phyloP scores from a whole-genome alignment of 2,113 vertebrate genomes.

The Tiliqua scincoides region DNA sequence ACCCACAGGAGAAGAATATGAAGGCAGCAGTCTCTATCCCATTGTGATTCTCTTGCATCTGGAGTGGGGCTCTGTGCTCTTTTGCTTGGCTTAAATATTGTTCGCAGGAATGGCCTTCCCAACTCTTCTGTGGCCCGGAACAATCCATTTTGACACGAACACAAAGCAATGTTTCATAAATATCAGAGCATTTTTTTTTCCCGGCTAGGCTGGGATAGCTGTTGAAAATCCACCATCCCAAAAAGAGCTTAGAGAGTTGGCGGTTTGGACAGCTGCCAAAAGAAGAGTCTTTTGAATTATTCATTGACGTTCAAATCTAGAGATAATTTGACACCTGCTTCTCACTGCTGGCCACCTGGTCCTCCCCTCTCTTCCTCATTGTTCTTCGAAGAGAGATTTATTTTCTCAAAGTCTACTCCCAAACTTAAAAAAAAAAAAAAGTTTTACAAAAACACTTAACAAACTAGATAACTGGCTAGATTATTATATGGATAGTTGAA shows the following conservation, averaged over 20 bases:
- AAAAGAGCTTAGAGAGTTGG: conserved; percentile 21
- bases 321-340: conserved; percentile 31
- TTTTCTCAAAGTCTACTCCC: conserved; percentile 31
- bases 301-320: conserved; percentile 17
- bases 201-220: neutral
- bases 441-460: neutral
- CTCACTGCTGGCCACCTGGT: neutral
- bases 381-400: conserved; percentile 10
- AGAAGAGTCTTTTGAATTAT: conserved; percentile 32
- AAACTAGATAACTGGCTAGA: conserved; percentile 2
- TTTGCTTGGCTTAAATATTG: neutral
- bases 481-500: neutral
- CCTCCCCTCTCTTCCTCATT: fast-evolving
- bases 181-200: conserved; percentile 35
- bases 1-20: neutral
- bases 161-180: conserved; percentile 11
- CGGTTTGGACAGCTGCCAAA: conserved; percentile 25
- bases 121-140: neutral
- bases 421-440: neutral
- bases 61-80: neutral
- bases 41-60: neutral
- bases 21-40: neutral
- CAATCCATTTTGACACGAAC: neutral
- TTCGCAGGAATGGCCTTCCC: neutral
- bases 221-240: conserved; percentile 9